phyloP scores from a whole-genome alignment of 2,797 vertebrate genomes.

The Spea hammondii region DNA sequence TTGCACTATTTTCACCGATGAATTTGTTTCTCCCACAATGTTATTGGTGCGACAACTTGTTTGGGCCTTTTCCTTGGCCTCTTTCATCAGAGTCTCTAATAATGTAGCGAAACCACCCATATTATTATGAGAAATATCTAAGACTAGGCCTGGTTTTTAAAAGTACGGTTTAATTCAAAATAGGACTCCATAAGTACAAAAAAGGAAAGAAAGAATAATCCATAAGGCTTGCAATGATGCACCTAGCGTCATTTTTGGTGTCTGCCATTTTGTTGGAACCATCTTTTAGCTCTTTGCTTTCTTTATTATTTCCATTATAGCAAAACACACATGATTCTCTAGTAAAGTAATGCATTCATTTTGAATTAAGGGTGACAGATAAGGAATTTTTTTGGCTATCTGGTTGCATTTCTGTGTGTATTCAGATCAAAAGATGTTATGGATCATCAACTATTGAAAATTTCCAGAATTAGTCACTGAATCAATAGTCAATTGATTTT shows the following conservation, averaged over 20 bases:
- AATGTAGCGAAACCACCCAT: background rate
- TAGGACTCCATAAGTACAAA: background rate
- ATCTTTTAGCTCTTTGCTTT: background rate
- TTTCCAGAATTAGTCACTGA: background rate
- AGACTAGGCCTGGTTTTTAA: background rate
- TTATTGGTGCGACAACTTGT: conserved; percentile 10
- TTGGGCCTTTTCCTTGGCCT: conserved; percentile 3
- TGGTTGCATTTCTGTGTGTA: background rate
- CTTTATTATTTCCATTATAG: background rate
- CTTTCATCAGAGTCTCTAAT: background rate
- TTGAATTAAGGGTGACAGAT: background rate
- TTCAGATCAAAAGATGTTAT: background rate
- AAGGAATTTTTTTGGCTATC: background rate
- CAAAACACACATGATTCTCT: background rate
- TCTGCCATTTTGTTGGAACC: background rate
- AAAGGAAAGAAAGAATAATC: conserved; percentile 5
- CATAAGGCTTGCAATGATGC: conserved; percentile 6
- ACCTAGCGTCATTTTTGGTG: background rate
- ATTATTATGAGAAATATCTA: background rate
- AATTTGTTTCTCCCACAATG: conserved; percentile 3
- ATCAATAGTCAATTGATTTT: background rate
- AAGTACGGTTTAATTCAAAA: background rate
- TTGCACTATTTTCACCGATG: background rate
- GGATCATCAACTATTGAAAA: background rate
- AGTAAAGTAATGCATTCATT: background rate